phyloP scores from a whole-genome alignment of 2,888 invertebrate species.

The Leucophenga montana region DNA sequence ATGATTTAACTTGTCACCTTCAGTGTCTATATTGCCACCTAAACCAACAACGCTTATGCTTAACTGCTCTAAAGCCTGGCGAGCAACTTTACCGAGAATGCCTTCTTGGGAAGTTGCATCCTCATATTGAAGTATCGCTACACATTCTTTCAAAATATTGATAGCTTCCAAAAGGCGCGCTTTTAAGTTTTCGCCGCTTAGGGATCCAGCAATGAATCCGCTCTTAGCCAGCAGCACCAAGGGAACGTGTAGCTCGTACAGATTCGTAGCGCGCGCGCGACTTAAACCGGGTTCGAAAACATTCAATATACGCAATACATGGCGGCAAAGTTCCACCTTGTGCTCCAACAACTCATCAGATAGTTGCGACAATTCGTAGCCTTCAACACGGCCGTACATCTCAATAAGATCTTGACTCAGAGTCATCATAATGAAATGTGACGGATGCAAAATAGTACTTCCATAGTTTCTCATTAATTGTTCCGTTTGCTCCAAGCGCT shows the following conservation, averaged over 20 bases:
- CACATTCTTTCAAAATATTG: constrained; percentile 78
- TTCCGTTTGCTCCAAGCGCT: constrained; percentile 80
- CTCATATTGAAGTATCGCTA: constrained; percentile 80
- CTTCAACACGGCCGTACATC: constrained; percentile 84
- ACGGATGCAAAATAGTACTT: constrained; percentile 81
- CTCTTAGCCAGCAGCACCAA: constrained; percentile 81
- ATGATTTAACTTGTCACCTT: constrained; percentile 38
- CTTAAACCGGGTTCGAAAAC: constrained; percentile 85
- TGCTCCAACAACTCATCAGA: constrained; percentile 83
- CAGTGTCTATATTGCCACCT: constrained; percentile 49
- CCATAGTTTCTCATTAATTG: constrained; percentile 78
- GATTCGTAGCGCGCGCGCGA: constrained; percentile 83
- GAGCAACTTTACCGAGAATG: constrained; percentile 61
- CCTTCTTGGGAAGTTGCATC: constrained; percentile 74
- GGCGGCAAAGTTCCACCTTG: constrained; percentile 82
- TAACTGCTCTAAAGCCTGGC: constrained; percentile 68
- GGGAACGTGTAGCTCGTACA: constrained; percentile 88
- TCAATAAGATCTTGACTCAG: constrained; percentile 82
- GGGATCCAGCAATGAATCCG: constrained; percentile 77
- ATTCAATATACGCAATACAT: constrained; percentile 80
- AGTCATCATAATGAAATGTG: constrained; percentile 81
- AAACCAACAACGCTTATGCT: constrained; percentile 67
- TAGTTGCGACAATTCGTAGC: constrained; percentile 81
- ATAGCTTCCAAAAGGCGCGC: constrained; percentile 79
- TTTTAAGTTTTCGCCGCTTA: constrained; percentile 77